A percentile compares a stretch with the other conserved stretches of the same genome.
These are phyloP conservation scores for Hyles euphorbiae DNA, from an alignment of 1,140 invertebrate species.

Conservation along the genomic window DNA sequence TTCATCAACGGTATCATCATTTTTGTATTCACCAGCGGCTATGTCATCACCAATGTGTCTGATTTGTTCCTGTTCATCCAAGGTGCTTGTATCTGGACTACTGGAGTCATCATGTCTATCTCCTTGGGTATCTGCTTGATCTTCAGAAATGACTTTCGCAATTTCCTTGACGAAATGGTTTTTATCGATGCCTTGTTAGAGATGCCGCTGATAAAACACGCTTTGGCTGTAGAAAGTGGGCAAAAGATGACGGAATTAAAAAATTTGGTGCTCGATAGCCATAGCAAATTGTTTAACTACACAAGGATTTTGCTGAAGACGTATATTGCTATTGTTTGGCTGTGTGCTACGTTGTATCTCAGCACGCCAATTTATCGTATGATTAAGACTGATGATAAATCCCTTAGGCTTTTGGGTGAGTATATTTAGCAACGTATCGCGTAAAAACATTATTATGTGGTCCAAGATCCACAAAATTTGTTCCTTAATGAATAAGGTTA, in stretches of 20 bases:
- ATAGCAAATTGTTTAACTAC: conserved; percentile 45
- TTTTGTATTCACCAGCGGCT: conserved; percentile 50
- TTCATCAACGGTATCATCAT: conserved; percentile 40
- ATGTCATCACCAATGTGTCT: conserved; percentile 35
- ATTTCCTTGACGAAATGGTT: conserved; percentile 47
- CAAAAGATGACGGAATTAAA: conserved; percentile 43
- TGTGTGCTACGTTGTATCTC: conserved; percentile 50
- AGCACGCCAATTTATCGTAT: conserved; percentile 53
- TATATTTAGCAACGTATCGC: not conserved
- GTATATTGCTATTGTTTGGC: conserved; percentile 42
- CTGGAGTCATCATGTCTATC: conserved; percentile 58
- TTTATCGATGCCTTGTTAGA: conserved; percentile 47
- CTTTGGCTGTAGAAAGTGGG: conserved; percentile 19
- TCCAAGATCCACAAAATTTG: too few relatives aligned
- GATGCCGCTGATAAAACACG: conserved; percentile 48
- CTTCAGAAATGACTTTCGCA: conserved; percentile 44
- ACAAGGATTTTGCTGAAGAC: conserved; percentile 41
- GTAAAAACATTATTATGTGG: too few relatives aligned
- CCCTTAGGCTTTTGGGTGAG: conserved; percentile 51
- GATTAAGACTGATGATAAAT: conserved; percentile 39
- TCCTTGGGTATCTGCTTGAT: conserved; percentile 45
- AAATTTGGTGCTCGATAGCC: conserved; percentile 40
- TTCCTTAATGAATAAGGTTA: too few relatives aligned
- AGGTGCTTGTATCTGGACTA: conserved; percentile 58
- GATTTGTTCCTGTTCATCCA: conserved; percentile 48